Conservation (phyloP, 2,888 invertebrate species). For the Morpho deidamia region DNA sequence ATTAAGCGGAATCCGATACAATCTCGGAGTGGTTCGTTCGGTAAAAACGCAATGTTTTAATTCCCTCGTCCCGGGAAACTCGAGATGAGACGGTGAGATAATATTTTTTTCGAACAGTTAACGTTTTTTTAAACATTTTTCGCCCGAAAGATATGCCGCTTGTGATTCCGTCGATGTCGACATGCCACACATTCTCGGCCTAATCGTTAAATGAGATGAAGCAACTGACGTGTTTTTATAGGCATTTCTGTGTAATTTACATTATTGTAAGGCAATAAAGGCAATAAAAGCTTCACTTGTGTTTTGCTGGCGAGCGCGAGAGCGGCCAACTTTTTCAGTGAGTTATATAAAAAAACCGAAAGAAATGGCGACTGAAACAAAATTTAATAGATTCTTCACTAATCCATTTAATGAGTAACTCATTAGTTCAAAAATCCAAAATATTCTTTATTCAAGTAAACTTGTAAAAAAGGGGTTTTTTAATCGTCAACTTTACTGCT, state of each 20-base stretch:
- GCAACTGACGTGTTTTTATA: constrained; percentile 17
- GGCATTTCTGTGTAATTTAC: constrained; percentile 8
- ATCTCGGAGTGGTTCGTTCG: constrained; percentile 19
- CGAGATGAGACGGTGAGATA: constrained; percentile 40
- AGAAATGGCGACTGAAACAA: too few species aligned
- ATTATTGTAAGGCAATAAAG: neutral
- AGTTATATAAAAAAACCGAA: too few species aligned
- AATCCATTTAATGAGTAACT: too few species aligned
- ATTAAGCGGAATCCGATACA: constrained; percentile 24
- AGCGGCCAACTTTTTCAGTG: too few species aligned
- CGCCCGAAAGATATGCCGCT: constrained; percentile 43
- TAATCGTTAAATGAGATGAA: constrained; percentile 18
- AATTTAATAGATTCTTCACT: too few species aligned
- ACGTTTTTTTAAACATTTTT: constrained; percentile 31
- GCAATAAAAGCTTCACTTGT: constrained; percentile 4
- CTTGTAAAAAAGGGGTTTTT: too few species aligned
- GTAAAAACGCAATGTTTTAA: constrained; percentile 62
- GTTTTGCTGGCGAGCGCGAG: neutral
- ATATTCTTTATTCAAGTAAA: too few species aligned
- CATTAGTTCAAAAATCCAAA: too few species aligned
- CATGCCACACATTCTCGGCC: constrained; percentile 10
- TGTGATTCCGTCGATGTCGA: constrained; percentile 19
- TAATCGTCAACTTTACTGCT: too few species aligned
- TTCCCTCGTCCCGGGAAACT: constrained; percentile 52
- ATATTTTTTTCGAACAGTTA: constrained; percentile 21